Evolutionary conservation across 2,797 vertebrate species (phyloP).

Genomic region (Chaunax sp.): DNA sequence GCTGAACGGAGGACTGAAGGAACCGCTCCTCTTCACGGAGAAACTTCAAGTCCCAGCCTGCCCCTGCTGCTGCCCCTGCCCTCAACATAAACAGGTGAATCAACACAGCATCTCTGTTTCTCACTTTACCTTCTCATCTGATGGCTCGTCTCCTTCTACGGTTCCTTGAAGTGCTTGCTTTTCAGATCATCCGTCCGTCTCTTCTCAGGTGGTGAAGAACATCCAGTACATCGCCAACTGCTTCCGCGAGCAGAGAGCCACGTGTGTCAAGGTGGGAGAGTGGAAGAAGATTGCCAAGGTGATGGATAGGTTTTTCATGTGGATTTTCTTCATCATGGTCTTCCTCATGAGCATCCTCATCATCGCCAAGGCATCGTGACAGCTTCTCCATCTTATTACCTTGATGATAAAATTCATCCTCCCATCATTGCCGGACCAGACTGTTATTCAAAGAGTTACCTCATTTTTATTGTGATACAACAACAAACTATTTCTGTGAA

Average conservation of each 20-base stretch:
- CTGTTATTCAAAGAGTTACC: slow-evolving; percentile 14
- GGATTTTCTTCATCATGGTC: slow-evolving; percentile 98
- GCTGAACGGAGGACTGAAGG: slow-evolving; percentile 73
- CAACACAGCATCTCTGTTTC: not conserved
- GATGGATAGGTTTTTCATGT: slow-evolving; percentile 99
- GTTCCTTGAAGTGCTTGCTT: slow-evolving; percentile 6
- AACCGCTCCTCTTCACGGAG: slow-evolving; percentile 66
- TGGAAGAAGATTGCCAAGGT: slow-evolving; percentile 99
- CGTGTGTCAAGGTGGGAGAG: slow-evolving; percentile 89
- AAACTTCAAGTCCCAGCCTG: slow-evolving; percentile 48
- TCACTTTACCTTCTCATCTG: slow-evolving; percentile 9
- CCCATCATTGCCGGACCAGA: not conserved
- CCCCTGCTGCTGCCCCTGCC: slow-evolving; percentile 83
- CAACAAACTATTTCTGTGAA: slow-evolving; percentile 20
- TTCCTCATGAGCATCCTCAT: slow-evolving; percentile 97
- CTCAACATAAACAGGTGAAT: slow-evolving; percentile 75
- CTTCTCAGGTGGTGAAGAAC: slow-evolving; percentile 85
- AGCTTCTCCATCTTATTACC: slow-evolving; percentile 14
- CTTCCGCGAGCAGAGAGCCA: slow-evolving; percentile 92
- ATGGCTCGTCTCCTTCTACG: slow-evolving; percentile 11
- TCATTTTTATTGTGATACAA: slow-evolving; percentile 29
- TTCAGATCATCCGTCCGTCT: not conserved
- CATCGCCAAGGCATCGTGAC: slow-evolving; percentile 91
- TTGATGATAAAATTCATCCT: not conserved
- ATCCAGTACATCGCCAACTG: slow-evolving; percentile 95